Conservation (phyloP, 35 echinoderm and acorn worm species). For the Holothuria glaberrima region DNA sequence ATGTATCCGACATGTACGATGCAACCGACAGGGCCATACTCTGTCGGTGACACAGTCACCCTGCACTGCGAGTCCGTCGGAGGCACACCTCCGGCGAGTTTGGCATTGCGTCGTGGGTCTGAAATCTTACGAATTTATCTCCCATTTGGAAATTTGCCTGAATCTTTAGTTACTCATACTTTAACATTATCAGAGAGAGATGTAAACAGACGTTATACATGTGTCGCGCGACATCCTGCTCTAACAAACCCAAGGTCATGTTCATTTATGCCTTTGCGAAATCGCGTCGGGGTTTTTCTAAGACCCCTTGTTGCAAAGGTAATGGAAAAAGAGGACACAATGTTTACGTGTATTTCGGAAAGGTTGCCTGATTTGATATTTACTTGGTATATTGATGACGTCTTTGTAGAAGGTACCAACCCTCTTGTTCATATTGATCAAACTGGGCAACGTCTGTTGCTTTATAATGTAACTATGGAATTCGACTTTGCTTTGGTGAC, state of each 20-base stretch:
- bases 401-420: slow-evolving; percentile 45
- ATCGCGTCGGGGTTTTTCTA: slow-evolving; percentile 55
- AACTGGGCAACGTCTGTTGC: slow-evolving; percentile 39
- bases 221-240: slow-evolving; percentile 68
- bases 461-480: slow-evolving; percentile 26
- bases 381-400: slow-evolving; percentile 73
- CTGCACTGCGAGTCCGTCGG: slow-evolving; percentile 74
- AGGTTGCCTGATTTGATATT: slow-evolving; percentile 59
- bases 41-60: slow-evolving; percentile 70
- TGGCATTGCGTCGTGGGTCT: slow-evolving; percentile 68
- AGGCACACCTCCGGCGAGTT: slow-evolving; percentile 70
- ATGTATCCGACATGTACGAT: slow-evolving; percentile 66
- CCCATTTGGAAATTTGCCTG: neutral
- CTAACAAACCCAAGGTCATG: slow-evolving; percentile 64
- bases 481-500: slow-evolving; percentile 58
- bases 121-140: slow-evolving; percentile 55
- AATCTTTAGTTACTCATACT: slow-evolving; percentile 47
- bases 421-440: neutral
- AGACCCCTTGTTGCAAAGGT: slow-evolving; percentile 56
- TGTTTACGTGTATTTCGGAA: slow-evolving; percentile 71
- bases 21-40: slow-evolving; percentile 27
- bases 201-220: slow-evolving; percentile 66
- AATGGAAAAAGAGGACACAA: slow-evolving; percentile 26
- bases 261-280: slow-evolving; percentile 75
- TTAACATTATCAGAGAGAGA: slow-evolving; percentile 61